Conservation (phyloP, 2,888 invertebrate genomes). For the Nephrotoma guestfalica region DNA sequence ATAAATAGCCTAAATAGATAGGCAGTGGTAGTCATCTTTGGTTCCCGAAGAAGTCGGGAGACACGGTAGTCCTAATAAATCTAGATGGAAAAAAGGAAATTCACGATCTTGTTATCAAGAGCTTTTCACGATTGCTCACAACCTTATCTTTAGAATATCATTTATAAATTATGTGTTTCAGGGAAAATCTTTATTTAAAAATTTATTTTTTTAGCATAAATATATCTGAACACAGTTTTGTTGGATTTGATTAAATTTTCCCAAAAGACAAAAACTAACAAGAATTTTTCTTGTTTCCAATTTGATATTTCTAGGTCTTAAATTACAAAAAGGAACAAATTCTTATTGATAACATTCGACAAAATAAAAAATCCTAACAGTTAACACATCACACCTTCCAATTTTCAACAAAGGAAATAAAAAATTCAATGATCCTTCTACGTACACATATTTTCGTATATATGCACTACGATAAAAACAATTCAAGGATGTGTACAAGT, state of each 20-base stretch:
- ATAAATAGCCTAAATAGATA: too few relatives aligned
- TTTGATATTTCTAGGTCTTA: background rate
- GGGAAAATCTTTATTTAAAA: too few relatives aligned
- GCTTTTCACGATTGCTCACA: too few relatives aligned
- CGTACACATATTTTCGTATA: background rate
- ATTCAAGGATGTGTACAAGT: background rate
- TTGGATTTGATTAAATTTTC: background rate
- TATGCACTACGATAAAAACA: background rate
- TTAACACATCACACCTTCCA: background rate
- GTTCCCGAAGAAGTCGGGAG: too few relatives aligned
- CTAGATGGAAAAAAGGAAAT: too few relatives aligned
- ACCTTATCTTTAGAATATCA: too few relatives aligned
- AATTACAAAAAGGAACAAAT: background rate
- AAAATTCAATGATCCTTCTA: background rate
- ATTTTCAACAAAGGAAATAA: background rate
- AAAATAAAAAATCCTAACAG: background rate
- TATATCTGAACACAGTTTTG: background rate
- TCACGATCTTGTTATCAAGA: too few relatives aligned
- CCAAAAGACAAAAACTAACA: background rate
- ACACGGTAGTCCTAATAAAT: too few relatives aligned
- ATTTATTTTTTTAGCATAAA: too few relatives aligned
- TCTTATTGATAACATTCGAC: background rate
- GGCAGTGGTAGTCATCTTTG: too few relatives aligned
- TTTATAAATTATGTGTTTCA: too few relatives aligned
- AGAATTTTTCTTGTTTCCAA: background rate